Evolutionary conservation across 2,888 invertebrate species (phyloP).

Genomic region (Nephrotoma appendiculata): DNA sequence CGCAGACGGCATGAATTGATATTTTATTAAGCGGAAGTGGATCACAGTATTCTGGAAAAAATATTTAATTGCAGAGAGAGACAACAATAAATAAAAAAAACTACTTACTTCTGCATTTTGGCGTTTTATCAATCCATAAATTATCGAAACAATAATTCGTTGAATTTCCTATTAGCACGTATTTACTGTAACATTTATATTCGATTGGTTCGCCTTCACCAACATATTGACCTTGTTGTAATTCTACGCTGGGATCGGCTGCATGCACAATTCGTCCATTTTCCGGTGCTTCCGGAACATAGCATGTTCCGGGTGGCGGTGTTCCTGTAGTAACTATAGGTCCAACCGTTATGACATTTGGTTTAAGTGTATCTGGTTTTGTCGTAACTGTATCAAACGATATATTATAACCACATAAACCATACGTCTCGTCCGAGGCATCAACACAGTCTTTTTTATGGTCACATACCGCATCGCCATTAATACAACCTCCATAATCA

Average conservation of each 20-base stretch:
- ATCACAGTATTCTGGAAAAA: slow-evolving; percentile 1
- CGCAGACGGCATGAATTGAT: slow-evolving; percentile 4
- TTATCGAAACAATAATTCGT: slow-evolving; percentile 9
- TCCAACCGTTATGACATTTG: background rate
- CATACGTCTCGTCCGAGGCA: slow-evolving; percentile 10
- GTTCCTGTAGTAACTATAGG: background rate
- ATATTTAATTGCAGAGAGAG: background rate
- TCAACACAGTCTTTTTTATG: slow-evolving; percentile 13
- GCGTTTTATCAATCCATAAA: slow-evolving; percentile 2
- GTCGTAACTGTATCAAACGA: background rate
- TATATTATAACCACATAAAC: slow-evolving; percentile 7
- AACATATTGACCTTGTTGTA: background rate
- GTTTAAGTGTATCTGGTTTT: background rate
- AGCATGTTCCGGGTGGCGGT: background rate
- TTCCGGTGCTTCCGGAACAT: background rate
- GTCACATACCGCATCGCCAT: slow-evolving; percentile 36
- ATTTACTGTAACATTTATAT: slow-evolving; percentile 8
- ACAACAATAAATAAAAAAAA: background rate
- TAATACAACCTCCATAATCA: slow-evolving; percentile 43
- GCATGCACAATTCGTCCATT: background rate
- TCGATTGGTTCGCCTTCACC: background rate
- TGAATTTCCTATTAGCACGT: slow-evolving; percentile 3
- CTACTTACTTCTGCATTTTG: slow-evolving; percentile 9
- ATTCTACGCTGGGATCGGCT: background rate
- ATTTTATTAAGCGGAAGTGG: background rate